Evolutionary conservation across 1,140 invertebrate genomes (phyloP), one percentile per base, ranked within the genome.

Genomic region (Lordiphosa stackelbergi): DNA sequence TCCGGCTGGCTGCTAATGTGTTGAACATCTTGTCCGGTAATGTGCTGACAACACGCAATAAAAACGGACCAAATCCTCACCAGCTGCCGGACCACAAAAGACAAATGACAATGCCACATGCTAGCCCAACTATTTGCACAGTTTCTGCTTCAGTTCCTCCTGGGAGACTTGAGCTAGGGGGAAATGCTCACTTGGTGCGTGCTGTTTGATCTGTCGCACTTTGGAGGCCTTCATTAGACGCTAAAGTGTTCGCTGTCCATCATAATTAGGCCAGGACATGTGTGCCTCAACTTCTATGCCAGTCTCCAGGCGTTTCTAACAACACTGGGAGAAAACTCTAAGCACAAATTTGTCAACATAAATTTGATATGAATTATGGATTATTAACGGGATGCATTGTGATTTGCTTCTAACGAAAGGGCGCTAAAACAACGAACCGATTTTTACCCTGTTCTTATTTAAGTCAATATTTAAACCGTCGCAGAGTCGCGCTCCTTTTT

Each of bases 91-190:
- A 31, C 28, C 42, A 22, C 59, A 19, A 60, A 48, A 83, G 72
- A 83, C 69, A 84, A 83, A 83, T 84, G 77, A 83, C 77, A 83
- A 11, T 69, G 65, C 68, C 72, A 57, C 77, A 84, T 83, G 78
- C 77, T 63, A 79, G 55, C 49, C 35, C n/a, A 41, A 65, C 68
- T 62, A 64, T 72, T 75, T 79, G 53, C 71, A 49, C 37, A 53
- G 63, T 62, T 69, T 69, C 66, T 52, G 66, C 71, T 60, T 35
- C 22, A 47, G 31, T 13, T 62, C 69, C 53, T 62, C 69, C 53
- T 49, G 11, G 34, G 70, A 57, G 70, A 54, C 22, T 47, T 35
- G 13, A 6, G 11, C 3, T 12, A 8, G 12, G 24, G 3, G 40
- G 36, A 62, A 68, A 48, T 59, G 46, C 42, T 68, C 55, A 40